Evolutionary conservation across 2,797 vertebrate genomes (phyloP).

Genomic region (Syndactyla subalaris): DNA sequence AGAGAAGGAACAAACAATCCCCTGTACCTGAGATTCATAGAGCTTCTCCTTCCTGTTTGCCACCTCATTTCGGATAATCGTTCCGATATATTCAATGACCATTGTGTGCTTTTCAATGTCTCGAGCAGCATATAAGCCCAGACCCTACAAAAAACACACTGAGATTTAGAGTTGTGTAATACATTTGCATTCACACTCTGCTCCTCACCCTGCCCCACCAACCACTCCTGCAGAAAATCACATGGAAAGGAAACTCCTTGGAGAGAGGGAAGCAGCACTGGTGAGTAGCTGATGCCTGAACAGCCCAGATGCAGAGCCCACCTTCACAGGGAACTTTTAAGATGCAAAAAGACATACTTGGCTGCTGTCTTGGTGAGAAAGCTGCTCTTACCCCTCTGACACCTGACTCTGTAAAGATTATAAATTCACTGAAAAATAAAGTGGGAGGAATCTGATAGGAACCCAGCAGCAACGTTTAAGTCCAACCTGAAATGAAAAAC

Average conservation of each 20-base stretch:
- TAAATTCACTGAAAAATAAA: not conserved
- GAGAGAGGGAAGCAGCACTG: not conserved
- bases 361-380: not conserved
- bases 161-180: not conserved
- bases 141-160: constrained; percentile 77
- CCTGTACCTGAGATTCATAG: constrained; percentile 89
- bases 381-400: not conserved
- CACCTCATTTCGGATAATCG: constrained; percentile 94
- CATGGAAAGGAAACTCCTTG: accelerated
- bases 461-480: accelerated
- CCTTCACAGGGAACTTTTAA: not conserved
- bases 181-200: not conserved
- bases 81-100: constrained; percentile 98
- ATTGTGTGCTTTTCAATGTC: constrained; percentile 99
- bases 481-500: not conserved
- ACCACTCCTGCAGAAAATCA: not conserved
- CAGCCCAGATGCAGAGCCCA: not conserved
- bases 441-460: not conserved
- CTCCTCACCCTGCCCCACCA: not conserved
- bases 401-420: not conserved
- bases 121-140: constrained; percentile 94
- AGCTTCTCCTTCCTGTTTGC: constrained; percentile 92
- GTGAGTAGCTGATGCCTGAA: accelerated
- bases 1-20: accelerated
- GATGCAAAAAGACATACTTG: not conserved